A percentile compares a stretch with the other conserved stretches of the same genome.
phyloP scores from a whole-genome alignment of 2,113 vertebrate species.

The Ciconia boyciana region DNA sequence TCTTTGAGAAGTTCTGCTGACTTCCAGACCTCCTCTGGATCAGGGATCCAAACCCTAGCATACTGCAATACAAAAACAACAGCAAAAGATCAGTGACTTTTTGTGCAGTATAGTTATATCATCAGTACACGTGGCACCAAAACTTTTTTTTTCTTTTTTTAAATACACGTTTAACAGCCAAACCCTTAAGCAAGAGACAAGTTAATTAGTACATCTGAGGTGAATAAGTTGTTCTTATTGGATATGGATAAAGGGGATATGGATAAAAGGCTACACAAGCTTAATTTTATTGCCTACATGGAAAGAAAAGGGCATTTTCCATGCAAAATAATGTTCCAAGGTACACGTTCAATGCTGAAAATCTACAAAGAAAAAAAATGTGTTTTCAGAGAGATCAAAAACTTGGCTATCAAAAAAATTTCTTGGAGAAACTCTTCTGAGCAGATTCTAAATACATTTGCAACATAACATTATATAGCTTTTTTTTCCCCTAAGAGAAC shows the following conservation, averaged over 20 bases:
- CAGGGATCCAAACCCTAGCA: conserved; percentile 97
- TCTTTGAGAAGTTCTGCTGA: conserved; percentile 93
- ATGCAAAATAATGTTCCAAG: neutral
- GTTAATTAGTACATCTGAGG: neutral
- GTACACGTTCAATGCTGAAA: neutral
- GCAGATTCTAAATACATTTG: neutral
- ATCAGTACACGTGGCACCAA: neutral
- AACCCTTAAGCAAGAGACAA: neutral
- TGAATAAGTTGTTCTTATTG: neutral
- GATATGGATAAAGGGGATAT: too few species aligned
- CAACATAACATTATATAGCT: neutral
- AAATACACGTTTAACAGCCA: neutral
- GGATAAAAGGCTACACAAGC: neutral
- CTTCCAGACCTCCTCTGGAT: conserved; percentile 95
- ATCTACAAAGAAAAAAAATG: neutral
- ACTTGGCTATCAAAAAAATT: neutral
- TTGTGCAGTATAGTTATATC: neutral
- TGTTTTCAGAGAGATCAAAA: neutral
- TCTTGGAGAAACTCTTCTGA: neutral
- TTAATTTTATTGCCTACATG: neutral
- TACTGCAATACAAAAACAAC: conserved; percentile 74
- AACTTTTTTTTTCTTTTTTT: neutral
- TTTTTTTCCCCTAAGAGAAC: neutral
- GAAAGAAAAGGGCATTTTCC: neutral
- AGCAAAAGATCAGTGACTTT: neutral